These are phyloP conservation scores for Elephas maximus DNA, from an alignment of 2,113 vertebrate genomes.

Conservation along the genomic window DNA sequence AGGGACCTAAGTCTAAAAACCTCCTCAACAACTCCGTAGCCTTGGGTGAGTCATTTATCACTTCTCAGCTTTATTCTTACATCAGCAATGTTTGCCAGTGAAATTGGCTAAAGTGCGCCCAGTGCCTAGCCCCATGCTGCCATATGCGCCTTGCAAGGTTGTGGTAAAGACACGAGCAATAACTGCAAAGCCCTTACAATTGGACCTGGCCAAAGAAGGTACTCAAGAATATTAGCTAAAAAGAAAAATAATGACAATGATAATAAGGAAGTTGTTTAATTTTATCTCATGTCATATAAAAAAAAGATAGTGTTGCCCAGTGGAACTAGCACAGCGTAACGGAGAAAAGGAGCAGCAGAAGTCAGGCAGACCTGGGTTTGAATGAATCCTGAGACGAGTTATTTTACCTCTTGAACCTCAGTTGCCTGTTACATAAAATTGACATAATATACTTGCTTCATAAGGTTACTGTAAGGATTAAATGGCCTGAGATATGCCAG, in stretches of 20 bases:
- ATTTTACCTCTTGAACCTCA: background rate
- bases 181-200: background rate
- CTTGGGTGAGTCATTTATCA: background rate
- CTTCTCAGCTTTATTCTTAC: background rate
- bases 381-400: background rate
- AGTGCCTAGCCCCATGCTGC: rapidly evolving
- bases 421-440: background rate
- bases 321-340: background rate
- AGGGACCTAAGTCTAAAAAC: background rate
- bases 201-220: background rate
- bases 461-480: background rate
- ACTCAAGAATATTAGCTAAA: background rate
- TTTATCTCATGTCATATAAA: background rate
- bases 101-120: rapidly evolving
- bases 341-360: background rate
- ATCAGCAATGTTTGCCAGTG: background rate
- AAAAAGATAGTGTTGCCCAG: background rate
- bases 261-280: background rate
- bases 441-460: background rate
- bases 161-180: background rate
- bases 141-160: background rate
- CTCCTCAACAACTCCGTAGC: background rate
- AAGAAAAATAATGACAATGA: background rate
- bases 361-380: background rate
- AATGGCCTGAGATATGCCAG: background rate